These are phyloP conservation scores for Cichlasoma orientale DNA, from an alignment of 2,797 vertebrate species.

Conservation along the genomic window DNA sequence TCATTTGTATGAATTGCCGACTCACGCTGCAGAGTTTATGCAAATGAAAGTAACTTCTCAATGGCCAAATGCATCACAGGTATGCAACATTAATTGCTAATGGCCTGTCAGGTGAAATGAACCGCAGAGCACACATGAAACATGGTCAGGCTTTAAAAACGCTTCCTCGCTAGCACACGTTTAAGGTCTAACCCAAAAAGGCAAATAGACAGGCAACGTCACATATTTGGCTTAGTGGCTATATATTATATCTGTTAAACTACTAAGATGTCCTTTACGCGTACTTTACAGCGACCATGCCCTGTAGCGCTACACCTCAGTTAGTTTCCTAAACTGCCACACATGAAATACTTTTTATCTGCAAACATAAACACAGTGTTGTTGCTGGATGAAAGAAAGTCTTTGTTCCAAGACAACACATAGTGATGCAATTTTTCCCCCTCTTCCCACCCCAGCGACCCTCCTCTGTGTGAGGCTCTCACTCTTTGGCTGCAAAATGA, in stretches of 20 bases:
- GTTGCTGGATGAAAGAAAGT: constrained; percentile 37
- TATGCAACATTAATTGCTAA: constrained; percentile 15
- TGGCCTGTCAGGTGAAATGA: constrained; percentile 30
- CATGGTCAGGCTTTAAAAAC: neutral
- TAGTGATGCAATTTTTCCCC: constrained; percentile 26
- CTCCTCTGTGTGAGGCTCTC: constrained; percentile 9
- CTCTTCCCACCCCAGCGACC: neutral
- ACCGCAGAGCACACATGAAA: neutral
- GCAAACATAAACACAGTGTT: constrained; percentile 49
- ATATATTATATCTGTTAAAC: constrained; percentile 4
- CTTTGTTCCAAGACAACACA: constrained; percentile 49
- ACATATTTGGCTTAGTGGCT: neutral
- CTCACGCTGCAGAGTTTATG: constrained; percentile 13
- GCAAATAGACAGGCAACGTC: neutral
- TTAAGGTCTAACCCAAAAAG: neutral
- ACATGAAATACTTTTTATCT: constrained; percentile 21
- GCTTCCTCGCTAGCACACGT: neutral
- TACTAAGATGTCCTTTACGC: neutral
- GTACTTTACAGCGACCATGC: neutral
- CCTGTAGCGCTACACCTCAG: neutral
- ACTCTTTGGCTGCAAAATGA: constrained; percentile 38
- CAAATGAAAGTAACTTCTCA: constrained; percentile 17
- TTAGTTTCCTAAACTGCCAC: constrained; percentile 25
- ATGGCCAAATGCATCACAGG: constrained; percentile 27
- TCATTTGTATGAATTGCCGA: constrained; percentile 13